Evolutionary conservation across 2,113 vertebrate genomes (phyloP), one percentile per base, ranked within the genome.

Genomic region (Egretta garzetta): DNA sequence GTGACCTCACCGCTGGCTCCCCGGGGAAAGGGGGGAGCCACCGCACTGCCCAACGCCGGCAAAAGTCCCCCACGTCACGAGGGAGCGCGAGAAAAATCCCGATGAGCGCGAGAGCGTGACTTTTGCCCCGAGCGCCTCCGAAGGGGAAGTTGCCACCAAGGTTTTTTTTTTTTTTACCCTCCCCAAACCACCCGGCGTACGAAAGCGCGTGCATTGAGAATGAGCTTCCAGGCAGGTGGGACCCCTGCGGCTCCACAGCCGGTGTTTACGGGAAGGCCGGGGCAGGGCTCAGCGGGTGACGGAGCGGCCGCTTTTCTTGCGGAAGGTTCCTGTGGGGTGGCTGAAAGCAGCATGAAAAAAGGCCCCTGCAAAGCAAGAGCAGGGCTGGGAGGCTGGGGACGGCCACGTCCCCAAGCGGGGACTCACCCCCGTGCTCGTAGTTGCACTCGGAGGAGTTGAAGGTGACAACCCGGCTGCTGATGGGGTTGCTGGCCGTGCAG

Each of bases 41-140:
- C 43, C 0, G 1, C 3, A 0, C 9, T 5, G 2, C 23, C 28
- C 8, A 0, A 14, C 58, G 7, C 30, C 1, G 0, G 12, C 1
- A 0, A 58, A 96, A 94, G 49, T 84, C 85, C 94, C 59, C 70
- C 39, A 3, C 1, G 4, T 92, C 88, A 86, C 18, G 4, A 68
- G 86, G 59, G 37, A 23, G 64, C 0, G 49, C 7, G 8, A 67
- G 56, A 94, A 86, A 86, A 86, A n/a, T 5, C 80, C 95, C 49
- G 1, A 10, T 4, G 68, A 72, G 35, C 9, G 17, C 9, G 17
- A 43, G n/a, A 52, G 43, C 0, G 0, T 33, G 53, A 68, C n/a
- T 58, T 70, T 21, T 15, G 5, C 30, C 76, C n/a, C 18, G 2
- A 7, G 19, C 47, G 6, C 37, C 43, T 53, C 14, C 0, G 0